These are phyloP conservation scores for Orchesella flavescens DNA, from an alignment of 2,888 invertebrate species.

Conservation along the genomic window DNA sequence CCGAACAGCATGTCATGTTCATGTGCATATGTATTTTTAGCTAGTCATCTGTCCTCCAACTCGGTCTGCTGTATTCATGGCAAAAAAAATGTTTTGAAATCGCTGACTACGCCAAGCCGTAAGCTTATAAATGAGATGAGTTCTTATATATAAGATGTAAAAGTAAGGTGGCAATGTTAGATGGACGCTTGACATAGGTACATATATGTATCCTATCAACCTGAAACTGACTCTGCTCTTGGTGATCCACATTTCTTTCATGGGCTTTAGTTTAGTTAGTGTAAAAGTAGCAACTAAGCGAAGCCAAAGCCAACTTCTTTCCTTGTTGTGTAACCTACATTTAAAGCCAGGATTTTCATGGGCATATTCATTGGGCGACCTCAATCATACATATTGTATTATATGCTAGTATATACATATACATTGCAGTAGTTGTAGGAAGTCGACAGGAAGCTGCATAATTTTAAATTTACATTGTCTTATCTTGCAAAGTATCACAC, in stretches of 20 bases:
- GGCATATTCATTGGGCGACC: not conserved
- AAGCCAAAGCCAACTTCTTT: not conserved
- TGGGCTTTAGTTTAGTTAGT: too few relatives aligned
- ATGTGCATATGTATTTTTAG: not conserved
- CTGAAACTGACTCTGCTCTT: not conserved
- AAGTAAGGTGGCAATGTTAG: too few relatives aligned
- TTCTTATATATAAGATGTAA: too few relatives aligned
- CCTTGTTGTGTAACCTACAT: not conserved
- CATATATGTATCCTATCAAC: not conserved
- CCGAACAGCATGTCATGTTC: not conserved
- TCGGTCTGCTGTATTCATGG: not conserved
- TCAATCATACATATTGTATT: too few relatives aligned
- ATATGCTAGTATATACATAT: too few relatives aligned
- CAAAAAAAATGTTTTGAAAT: not conserved
- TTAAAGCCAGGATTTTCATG: not conserved
- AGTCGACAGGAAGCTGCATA: too few relatives aligned
- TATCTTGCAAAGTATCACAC: too few relatives aligned
- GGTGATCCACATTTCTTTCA: constrained; percentile 1
- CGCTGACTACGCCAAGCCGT: too few relatives aligned
- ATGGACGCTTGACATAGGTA: not conserved
- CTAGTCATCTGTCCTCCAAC: not conserved
- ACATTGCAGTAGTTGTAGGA: too few relatives aligned
- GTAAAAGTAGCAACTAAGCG: too few relatives aligned
- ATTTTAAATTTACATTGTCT: too few relatives aligned
- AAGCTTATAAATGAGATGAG: too few relatives aligned